These are phyloP conservation scores for Sardina pilchardus DNA, from an alignment of 2,113 vertebrate genomes.

Conservation along the genomic window DNA sequence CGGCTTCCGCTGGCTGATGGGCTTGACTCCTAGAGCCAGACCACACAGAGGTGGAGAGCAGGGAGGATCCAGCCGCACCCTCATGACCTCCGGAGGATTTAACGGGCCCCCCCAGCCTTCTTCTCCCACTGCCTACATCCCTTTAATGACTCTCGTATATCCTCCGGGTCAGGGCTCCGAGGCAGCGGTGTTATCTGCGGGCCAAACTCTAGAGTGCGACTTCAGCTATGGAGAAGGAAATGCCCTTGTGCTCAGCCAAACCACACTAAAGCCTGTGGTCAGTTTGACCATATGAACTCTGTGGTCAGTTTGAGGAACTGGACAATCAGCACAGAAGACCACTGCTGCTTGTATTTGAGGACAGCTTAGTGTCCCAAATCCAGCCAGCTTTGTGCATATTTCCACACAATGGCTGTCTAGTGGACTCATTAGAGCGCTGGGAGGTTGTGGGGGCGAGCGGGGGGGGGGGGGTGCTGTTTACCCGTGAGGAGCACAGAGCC, in stretches of 20 bases:
- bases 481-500: background rate
- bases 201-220: background rate
- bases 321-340: background rate
- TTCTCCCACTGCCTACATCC: background rate
- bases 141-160: background rate
- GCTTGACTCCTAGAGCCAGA: background rate
- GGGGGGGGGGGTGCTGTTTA: background rate
- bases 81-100: background rate
- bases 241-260: background rate
- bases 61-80: background rate
- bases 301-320: background rate
- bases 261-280: background rate
- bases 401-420: background rate
- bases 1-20: background rate
- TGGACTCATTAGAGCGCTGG: background rate
- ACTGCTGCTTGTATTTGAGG: background rate
- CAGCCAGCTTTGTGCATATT: background rate
- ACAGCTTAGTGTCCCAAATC: background rate
- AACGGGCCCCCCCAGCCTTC: background rate
- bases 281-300: background rate
- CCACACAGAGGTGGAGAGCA: slow-evolving; percentile 8
- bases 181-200: background rate
- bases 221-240: background rate
- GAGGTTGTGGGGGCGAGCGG: background rate
- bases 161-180: background rate